Conservation (phyloP, 2,113 vertebrate genomes). For the Hiodon alosoides region DNA sequence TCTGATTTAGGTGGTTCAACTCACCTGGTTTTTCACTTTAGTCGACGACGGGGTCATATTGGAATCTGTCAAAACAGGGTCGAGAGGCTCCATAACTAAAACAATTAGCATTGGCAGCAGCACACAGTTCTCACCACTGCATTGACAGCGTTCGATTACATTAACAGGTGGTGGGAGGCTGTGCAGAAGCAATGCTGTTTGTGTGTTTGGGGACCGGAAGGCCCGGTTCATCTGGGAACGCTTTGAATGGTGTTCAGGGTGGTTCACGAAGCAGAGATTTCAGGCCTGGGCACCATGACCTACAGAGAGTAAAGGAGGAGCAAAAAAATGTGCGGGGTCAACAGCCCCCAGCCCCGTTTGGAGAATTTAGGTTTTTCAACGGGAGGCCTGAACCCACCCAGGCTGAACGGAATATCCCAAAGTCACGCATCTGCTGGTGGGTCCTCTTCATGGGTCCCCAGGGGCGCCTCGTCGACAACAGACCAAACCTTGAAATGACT, state of each 20-base stretch:
- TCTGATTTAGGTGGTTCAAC: too few relatives aligned
- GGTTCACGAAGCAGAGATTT: conserved; percentile 15
- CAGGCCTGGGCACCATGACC: conserved; percentile 17
- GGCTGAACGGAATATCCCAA: background rate
- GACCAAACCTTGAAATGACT: background rate
- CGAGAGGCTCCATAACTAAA: conserved; percentile 13
- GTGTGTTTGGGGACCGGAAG: conserved; percentile 18
- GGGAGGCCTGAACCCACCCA: background rate
- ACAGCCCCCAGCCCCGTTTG: conserved; percentile 23
- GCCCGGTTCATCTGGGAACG: conserved; percentile 42
- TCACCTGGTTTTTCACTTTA: conserved; percentile 9
- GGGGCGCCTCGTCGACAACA: background rate
- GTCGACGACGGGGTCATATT: conserved; percentile 26
- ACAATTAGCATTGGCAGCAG: conserved; percentile 21
- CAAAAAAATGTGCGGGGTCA: too few relatives aligned
- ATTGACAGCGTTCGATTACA: background rate
- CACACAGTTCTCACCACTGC: conserved; percentile 21
- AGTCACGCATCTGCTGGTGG: background rate
- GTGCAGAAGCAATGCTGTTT: conserved; percentile 17
- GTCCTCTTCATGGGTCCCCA: conserved; percentile 16
- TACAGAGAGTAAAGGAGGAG: background rate
- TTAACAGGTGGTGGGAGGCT: conserved; percentile 27
- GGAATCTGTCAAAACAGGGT: conserved; percentile 33
- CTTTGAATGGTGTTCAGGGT: conserved; percentile 29
- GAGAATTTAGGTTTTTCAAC: conserved; percentile 9